Percentiles rank a stretch among this genome's conserved stretches.
phyloP scores from a whole-genome alignment of 2,797 vertebrate genomes.

The Poecilia wingei region DNA sequence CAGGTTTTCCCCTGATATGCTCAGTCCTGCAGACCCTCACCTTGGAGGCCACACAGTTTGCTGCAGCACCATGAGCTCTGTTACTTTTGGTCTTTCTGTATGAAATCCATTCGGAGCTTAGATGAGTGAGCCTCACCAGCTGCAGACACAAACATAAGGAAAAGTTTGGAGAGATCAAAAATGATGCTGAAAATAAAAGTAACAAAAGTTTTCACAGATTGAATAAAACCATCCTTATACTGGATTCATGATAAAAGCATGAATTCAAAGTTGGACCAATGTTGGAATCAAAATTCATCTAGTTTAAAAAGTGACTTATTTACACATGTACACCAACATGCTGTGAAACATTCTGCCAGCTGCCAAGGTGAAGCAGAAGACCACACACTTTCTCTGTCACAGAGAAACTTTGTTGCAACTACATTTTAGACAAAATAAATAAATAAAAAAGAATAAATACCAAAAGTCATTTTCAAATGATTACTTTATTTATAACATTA shows the following conservation, averaged over 20 bases:
- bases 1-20: constrained; percentile 45
- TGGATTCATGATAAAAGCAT: constrained; percentile 50
- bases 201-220: constrained; percentile 48
- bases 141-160: constrained; percentile 8
- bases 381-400: neutral
- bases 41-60: constrained; percentile 69
- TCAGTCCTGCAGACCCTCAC: constrained; percentile 59
- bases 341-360: neutral
- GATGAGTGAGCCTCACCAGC: neutral
- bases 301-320: constrained; percentile 20
- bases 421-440: neutral
- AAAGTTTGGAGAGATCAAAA: constrained; percentile 68
- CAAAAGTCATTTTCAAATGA: neutral
- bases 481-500: neutral
- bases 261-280: constrained; percentile 21
- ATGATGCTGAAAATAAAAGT: constrained; percentile 60
- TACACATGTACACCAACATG: neutral
- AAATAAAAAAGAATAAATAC: neutral
- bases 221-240: constrained; percentile 56
- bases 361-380: neutral
- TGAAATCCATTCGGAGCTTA: constrained; percentile 3
- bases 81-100: constrained; percentile 58
- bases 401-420: neutral
- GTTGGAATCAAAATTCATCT: constrained; percentile 18
- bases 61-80: constrained; percentile 58